Percentiles rank a stretch among this genome's conserved stretches.
Conservation (phyloP, 2,888 invertebrate species). For the Clunio marinus region DNA sequence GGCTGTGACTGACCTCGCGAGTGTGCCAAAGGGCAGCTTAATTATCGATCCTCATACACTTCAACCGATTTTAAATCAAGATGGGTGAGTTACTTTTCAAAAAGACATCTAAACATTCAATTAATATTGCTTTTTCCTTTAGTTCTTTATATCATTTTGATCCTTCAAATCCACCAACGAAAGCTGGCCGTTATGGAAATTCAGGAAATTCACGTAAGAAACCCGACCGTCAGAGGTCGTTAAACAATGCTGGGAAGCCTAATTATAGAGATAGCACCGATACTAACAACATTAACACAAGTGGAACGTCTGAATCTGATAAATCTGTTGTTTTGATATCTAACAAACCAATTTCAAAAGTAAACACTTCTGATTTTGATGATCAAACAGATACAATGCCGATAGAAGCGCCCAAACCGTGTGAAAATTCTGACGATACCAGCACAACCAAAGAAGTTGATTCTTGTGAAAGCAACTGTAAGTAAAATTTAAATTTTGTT, state of each 20-base stretch:
- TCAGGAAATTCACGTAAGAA: conserved; percentile 38
- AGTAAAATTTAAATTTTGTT: not conserved
- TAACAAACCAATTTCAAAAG: conserved; percentile 13
- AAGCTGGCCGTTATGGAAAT: conserved; percentile 2
- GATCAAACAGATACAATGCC: conserved; percentile 34
- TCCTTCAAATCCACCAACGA: conserved; percentile 51
- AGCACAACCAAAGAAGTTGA: conserved; percentile 41
- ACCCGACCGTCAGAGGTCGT: conserved; percentile 37
- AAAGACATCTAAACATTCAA: not conserved
- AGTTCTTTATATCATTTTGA: conserved; percentile 53
- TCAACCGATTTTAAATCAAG: conserved; percentile 53
- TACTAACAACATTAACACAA: conserved; percentile 34
- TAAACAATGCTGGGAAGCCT: conserved; percentile 31
- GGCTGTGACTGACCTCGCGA: conserved; percentile 81
- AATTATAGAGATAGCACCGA: conserved; percentile 23
- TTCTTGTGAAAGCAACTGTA: not conserved
- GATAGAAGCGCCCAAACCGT: conserved; percentile 31
- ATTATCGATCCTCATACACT: conserved; percentile 73
- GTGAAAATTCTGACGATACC: conserved; percentile 39
- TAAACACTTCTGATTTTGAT: conserved; percentile 21
- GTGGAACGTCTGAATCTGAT: conserved; percentile 8
- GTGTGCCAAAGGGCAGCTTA: conserved; percentile 81
- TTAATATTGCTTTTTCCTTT: conserved; percentile 41
- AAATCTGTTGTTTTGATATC: not conserved
- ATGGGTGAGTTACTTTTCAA: conserved; percentile 48